phyloP scores from a whole-genome alignment of 2,113 vertebrate species.

The Cygnus atratus region DNA sequence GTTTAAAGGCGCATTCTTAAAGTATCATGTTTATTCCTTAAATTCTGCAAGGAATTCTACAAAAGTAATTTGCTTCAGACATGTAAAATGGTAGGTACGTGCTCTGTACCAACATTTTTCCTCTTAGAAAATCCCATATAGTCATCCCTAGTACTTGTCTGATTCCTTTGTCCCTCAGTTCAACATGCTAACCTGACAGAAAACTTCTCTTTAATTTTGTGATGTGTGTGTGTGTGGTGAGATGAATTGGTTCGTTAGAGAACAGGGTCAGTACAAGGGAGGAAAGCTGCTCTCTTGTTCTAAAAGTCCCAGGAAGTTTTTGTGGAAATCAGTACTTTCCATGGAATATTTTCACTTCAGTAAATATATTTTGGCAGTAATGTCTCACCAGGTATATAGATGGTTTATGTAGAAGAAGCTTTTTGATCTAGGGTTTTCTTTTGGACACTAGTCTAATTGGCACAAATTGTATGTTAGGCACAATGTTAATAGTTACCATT shows the following conservation, averaged over 20 bases:
- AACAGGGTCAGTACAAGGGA: background rate
- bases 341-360: background rate
- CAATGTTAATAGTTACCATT: background rate
- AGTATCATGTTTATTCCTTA: background rate
- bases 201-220: background rate
- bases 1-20: background rate
- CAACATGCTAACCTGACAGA: background rate
- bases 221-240: background rate
- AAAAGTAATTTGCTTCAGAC: background rate
- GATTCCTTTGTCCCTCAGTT: background rate
- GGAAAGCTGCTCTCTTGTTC: background rate
- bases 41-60: background rate
- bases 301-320: background rate
- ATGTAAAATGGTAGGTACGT: background rate
- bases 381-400: background rate
- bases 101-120: background rate
- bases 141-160: background rate
- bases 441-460: background rate
- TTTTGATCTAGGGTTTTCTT: background rate
- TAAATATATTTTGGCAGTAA: background rate
- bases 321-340: background rate
- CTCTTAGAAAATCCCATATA: background rate
- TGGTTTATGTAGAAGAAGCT: background rate
- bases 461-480: background rate
- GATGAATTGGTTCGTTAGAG: background rate